Evolutionary conservation across 2,888 invertebrate genomes (phyloP).

Genomic region (Slavum lentiscoides): DNA sequence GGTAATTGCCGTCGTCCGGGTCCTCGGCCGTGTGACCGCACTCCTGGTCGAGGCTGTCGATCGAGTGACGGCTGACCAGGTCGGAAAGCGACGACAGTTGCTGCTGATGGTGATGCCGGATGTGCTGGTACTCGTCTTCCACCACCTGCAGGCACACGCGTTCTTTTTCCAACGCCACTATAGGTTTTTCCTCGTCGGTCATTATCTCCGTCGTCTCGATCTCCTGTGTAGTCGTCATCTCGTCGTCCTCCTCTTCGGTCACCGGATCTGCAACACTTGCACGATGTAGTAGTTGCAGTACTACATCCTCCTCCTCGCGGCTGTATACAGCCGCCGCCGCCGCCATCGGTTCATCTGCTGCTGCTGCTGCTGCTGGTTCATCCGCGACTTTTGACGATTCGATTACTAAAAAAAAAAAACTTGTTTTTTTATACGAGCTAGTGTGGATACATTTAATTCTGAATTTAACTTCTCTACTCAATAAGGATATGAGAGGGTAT

Average conservation of each 20-base stretch:
- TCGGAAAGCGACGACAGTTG: constrained; percentile 33
- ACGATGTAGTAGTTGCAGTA: background rate
- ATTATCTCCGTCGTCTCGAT: background rate
- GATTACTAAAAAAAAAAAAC: background rate
- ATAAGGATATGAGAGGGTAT: no score
- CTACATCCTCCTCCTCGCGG: background rate
- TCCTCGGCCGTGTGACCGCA: constrained; percentile 41
- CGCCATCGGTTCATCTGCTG: background rate
- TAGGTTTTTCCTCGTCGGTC: constrained; percentile 39
- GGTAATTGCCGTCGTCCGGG: constrained; percentile 60
- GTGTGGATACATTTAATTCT: no score
- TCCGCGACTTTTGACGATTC: background rate
- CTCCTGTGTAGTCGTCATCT: background rate
- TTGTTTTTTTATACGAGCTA: no score
- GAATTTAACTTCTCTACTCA: no score
- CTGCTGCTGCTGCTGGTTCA: background rate
- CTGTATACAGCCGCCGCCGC: background rate
- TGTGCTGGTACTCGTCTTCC: constrained; percentile 32
- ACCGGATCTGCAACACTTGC: background rate
- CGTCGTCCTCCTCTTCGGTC: background rate
- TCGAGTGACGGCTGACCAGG: constrained; percentile 43
- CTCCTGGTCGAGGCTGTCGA: constrained; percentile 47
- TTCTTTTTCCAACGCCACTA: constrained; percentile 48
- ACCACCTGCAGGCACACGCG: constrained; percentile 13
- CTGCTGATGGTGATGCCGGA: background rate